Percentiles rank a stretch among this genome's conserved stretches.
Evolutionary conservation across 2,113 vertebrate genomes (phyloP).

Genomic region (Carollia perspicillata): DNA sequence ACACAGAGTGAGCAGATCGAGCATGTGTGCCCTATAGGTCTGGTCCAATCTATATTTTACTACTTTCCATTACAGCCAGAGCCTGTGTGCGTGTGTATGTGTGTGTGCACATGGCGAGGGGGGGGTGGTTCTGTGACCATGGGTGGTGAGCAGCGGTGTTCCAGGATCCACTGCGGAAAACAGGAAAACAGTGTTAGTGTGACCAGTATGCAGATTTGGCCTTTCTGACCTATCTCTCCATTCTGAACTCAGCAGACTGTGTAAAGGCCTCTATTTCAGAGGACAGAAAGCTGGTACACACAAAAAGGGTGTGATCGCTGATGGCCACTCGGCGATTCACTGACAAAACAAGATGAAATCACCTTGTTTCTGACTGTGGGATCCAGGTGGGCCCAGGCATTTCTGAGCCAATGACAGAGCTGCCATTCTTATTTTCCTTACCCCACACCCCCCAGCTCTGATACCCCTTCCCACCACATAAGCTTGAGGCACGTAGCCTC

Average conservation of each 20-base stretch:
- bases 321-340: neutral
- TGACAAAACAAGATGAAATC: constrained; percentile 25
- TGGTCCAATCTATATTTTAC: neutral
- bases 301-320: neutral
- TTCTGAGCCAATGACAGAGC: neutral
- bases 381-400: neutral
- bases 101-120: too few relatives aligned
- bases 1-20: neutral
- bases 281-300: neutral
- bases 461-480: neutral
- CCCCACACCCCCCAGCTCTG: neutral
- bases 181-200: neutral
- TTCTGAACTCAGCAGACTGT: neutral
- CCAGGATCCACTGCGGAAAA: neutral
- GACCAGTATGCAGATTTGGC: neutral
- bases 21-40: neutral
- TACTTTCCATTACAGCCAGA: neutral
- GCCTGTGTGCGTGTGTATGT: too few relatives aligned
- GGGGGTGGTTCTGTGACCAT: too few relatives aligned
- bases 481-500: neutral
- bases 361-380: neutral
- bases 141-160: neutral
- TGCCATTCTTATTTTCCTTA: neutral
- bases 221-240: neutral
- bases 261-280: neutral